Evolutionary conservation across 2,888 invertebrate genomes (phyloP).

Genomic region (Agonopterix subpropinquella): DNA sequence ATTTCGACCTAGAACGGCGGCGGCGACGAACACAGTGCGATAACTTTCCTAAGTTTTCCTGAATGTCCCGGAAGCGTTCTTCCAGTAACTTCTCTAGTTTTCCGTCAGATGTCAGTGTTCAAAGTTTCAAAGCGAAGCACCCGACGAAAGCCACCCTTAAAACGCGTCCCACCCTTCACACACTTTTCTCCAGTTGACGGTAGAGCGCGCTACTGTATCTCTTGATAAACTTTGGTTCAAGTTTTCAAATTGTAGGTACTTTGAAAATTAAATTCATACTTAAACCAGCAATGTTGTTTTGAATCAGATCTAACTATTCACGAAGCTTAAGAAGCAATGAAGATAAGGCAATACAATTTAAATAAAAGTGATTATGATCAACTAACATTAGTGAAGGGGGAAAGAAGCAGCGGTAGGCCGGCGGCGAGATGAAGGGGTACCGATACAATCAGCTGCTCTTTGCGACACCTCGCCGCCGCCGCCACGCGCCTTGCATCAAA

Average conservation of each 20-base stretch:
- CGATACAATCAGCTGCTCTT: constrained; percentile 54
- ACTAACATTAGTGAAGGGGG: constrained; percentile 34
- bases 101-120: constrained; percentile 60
- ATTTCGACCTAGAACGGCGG: too few relatives aligned
- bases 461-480: constrained; percentile 49
- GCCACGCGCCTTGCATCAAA: constrained; percentile 59
- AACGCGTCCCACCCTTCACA: constrained; percentile 27
- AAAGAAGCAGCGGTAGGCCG: constrained; percentile 26
- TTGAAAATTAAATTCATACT: too few relatives aligned
- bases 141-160: constrained; percentile 8
- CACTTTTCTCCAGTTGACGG: constrained; percentile 32
- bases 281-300: too few relatives aligned
- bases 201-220: constrained; percentile 53
- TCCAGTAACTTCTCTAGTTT: constrained; percentile 41
- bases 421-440: constrained; percentile 59
- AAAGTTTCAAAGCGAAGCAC: neutral
- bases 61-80: neutral
- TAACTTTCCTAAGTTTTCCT: neutral
- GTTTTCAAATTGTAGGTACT: too few relatives aligned
- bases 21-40: too few relatives aligned
- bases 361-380: constrained; percentile 49
- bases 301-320: neutral
- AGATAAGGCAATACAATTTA: constrained; percentile 48
- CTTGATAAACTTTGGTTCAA: too few relatives aligned
- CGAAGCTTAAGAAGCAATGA: constrained; percentile 23